Evolutionary conservation across 2,113 vertebrate species (phyloP).

Genomic region (Vulpes vulpes): DNA sequence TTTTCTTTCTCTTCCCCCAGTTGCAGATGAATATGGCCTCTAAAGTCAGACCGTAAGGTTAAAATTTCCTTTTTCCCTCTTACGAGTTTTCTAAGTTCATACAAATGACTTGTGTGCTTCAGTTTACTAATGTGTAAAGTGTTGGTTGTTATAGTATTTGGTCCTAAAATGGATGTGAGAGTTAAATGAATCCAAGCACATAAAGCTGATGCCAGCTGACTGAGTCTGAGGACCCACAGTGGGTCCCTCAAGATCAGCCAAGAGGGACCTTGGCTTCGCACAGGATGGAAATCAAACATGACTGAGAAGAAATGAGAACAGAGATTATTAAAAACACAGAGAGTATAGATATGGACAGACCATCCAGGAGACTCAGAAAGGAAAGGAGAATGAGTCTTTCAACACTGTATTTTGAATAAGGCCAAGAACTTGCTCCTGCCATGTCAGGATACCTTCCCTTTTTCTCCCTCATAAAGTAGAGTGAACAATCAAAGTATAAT

Average conservation of each 20-base stretch:
- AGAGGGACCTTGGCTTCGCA: background rate
- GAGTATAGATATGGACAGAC: background rate
- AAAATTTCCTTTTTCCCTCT: background rate
- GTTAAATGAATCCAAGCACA: background rate
- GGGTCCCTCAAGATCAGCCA: background rate
- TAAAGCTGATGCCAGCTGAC: background rate
- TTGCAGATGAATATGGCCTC: background rate
- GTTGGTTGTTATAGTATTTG: background rate
- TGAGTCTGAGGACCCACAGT: background rate
- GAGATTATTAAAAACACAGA: background rate
- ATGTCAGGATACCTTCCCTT: background rate
- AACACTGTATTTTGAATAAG: background rate
- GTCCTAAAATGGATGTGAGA: background rate
- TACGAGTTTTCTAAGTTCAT: background rate
- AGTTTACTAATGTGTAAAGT: constrained; percentile 15
- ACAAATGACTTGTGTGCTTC: background rate
- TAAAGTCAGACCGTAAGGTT: background rate
- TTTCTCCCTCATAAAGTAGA: background rate
- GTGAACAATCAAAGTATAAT: background rate
- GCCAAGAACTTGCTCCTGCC: background rate
- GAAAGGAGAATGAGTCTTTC: background rate
- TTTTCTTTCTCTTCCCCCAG: background rate
- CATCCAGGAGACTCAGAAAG: background rate
- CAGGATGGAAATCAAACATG: background rate
- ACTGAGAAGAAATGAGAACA: background rate